Percentiles rank a stretch among this genome's conserved stretches.
phyloP scores from a whole-genome alignment of 1,140 invertebrate genomes.

The Stegodyphus dumicola region DNA sequence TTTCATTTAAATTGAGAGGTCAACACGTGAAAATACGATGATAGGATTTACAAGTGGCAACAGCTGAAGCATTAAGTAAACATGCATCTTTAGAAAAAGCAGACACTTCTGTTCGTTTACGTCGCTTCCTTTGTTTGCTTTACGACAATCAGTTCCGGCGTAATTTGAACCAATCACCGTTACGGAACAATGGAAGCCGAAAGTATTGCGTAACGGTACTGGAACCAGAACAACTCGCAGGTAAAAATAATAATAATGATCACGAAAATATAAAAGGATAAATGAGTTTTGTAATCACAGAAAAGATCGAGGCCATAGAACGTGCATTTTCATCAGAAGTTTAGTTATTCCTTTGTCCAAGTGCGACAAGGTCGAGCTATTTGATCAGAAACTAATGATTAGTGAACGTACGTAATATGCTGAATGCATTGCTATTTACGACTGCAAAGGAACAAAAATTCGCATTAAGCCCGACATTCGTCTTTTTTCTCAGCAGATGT shows the following conservation, averaged over 20 bases:
- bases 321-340: background rate
- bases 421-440: too few species aligned
- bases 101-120: background rate
- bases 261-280: too few species aligned
- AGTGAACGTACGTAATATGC: background rate
- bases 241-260: constrained; percentile 7
- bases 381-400: background rate
- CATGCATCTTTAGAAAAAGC: too few species aligned
- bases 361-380: background rate
- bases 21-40: too few species aligned
- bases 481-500: too few species aligned
- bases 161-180: constrained; percentile 13
- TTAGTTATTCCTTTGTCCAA: background rate
- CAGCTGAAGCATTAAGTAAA: too few species aligned
- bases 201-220: constrained; percentile 7
- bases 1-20: too few species aligned
- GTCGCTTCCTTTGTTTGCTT: background rate
- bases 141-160: constrained; percentile 1
- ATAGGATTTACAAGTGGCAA: too few species aligned
- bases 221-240: background rate
- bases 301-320: background rate
- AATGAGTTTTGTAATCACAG: constrained; percentile 14
- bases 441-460: too few species aligned
- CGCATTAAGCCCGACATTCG: too few species aligned
- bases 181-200: constrained; percentile 7